Base-by-base conservation (phyloP, 1,140 invertebrate genomes). In the Lepidostoma basale region DNA sequence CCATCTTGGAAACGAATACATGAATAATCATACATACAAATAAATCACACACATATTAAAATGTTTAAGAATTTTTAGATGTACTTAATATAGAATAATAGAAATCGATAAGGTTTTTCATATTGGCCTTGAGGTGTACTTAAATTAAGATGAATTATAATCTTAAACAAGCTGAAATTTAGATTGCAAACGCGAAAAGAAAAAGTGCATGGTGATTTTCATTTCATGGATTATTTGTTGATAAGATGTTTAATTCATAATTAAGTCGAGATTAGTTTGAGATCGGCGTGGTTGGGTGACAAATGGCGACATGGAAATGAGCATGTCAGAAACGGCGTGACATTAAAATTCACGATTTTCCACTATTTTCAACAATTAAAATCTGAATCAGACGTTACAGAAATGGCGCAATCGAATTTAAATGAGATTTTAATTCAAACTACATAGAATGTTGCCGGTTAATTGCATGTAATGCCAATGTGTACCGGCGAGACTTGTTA, bases 381-480 rank as follows among this genome's bases (percentile, higher is more conserved):
- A n/a, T n/a, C n/a, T n/a, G n/a, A n/a, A n/a, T n/a, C n/a, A n/a
- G n/a, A n/a, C n/a, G n/a, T n/a, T n/a, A n/a, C n/a, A n/a, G n/a
- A n/a, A n/a, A n/a, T n/a, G n/a, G n/a, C n/a, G n/a, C n/a, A n/a
- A n/a, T n/a, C n/a, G n/a, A n/a, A n/a, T n/a, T n/a, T n/a, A n/a
- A n/a, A n/a, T n/a, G n/a, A n/a, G n/a, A n/a, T n/a, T n/a, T n/a
- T n/a, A n/a, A n/a, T n/a, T n/a, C n/a, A n/a, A n/a, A n/a, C n/a
- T n/a, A n/a, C n/a, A n/a, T n/a, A n/a, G 36, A 42, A 60, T 39
- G 8, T 33, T n/a, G 39, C 63, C 63, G 63, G 63, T 26, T 18
- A 66, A 66, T 66, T 66, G 63, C 63, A n/a, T n/a, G 63, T 66
- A 66, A 66, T 56, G 44, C 44, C n/a, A 66, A 66, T 42, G 52